These are phyloP conservation scores for Drosophila suboccidentalis DNA, from an alignment of 2,888 invertebrate species.

Conservation along the genomic window DNA sequence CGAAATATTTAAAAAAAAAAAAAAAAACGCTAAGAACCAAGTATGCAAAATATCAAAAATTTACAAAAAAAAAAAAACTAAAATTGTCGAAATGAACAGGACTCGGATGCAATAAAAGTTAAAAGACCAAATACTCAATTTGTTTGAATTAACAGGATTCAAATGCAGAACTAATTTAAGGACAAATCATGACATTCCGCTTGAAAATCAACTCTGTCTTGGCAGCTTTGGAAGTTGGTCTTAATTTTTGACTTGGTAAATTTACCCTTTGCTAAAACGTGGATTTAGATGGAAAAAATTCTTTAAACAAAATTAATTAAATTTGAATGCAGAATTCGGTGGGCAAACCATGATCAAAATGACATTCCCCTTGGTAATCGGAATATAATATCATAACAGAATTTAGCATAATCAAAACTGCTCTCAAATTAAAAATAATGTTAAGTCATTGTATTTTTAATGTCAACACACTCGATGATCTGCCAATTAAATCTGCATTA, in stretches of 20 bases:
- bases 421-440: neutral
- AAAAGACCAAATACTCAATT: no score
- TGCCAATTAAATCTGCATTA: slow-evolving; percentile 35
- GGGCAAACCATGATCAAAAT: no score
- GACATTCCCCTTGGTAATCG: no score
- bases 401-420: neutral
- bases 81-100: neutral
- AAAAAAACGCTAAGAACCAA: neutral
- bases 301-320: no score
- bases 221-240: neutral
- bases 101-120: neutral
- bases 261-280: no score
- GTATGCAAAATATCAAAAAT: neutral
- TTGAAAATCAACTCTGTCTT: neutral
- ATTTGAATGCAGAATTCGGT: no score
- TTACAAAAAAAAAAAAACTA: neutral
- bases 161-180: neutral
- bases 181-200: neutral
- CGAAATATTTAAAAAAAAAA: neutral
- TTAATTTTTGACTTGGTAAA: no score
- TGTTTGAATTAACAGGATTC: no score
- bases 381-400: neutral
- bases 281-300: no score
- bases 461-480: neutral
- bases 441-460: neutral